These are phyloP conservation scores for Atractosteus spatula DNA, from an alignment of 2,113 vertebrate genomes.

Conservation along the genomic window DNA sequence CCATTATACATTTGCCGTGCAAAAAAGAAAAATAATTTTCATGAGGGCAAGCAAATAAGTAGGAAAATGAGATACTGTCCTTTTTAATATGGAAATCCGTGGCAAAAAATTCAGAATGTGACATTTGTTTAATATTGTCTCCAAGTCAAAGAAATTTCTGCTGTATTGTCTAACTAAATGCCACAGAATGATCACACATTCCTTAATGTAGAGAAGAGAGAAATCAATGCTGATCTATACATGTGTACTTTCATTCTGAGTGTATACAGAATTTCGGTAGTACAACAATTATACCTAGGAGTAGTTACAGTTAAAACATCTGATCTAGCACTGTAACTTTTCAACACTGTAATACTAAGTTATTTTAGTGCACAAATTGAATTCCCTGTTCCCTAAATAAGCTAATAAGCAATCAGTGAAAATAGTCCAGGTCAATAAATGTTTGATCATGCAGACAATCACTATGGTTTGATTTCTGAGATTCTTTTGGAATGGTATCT, in stretches of 20 bases:
- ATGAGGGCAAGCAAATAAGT: neutral
- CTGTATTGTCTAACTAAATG: slow-evolving; percentile 27
- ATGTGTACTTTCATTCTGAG: neutral
- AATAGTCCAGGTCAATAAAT: too few relatives aligned
- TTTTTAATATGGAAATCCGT: neutral
- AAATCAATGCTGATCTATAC: slow-evolving; percentile 33
- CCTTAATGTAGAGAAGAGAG: slow-evolving; percentile 33
- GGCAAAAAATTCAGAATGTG: neutral
- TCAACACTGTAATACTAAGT: too few relatives aligned
- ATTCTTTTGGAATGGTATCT: too few relatives aligned
- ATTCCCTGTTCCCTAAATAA: too few relatives aligned
- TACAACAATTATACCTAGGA: too few relatives aligned
- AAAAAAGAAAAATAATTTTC: neutral
- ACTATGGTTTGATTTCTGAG: too few relatives aligned
- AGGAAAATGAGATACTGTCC: neutral
- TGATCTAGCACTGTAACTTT: too few relatives aligned
- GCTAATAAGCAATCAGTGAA: too few relatives aligned
- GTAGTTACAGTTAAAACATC: too few relatives aligned
- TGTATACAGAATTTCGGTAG: too few relatives aligned
- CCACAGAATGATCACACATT: slow-evolving; percentile 42
- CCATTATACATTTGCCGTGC: neutral
- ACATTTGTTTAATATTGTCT: slow-evolving; percentile 12
- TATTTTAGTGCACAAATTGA: too few relatives aligned
- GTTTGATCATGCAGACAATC: too few relatives aligned
- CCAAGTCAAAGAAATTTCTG: slow-evolving; percentile 10